Base-by-base conservation (phyloP, 2,797 vertebrate genomes). In the Megaceryle alcyon region DNA sequence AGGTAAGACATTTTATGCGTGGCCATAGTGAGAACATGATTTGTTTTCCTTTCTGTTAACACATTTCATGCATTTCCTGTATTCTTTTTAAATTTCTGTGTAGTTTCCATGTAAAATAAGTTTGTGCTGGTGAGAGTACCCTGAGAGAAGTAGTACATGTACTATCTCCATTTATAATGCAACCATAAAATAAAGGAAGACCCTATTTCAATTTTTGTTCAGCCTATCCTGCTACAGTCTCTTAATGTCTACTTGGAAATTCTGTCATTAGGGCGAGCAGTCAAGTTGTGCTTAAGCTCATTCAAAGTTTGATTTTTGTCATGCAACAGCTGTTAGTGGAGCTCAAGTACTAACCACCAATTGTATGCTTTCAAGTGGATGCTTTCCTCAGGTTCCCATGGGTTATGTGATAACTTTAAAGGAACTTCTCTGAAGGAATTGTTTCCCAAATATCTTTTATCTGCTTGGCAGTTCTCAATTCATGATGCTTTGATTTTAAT, bases 1-100 rank as follows among this genome's bases (percentile, higher is more conserved):
- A 99, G 98, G 99, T 99, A 96, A 96, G 98, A 43, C 7, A 4
- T 65, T 68, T 81, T 31, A 41, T 41, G 11, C 49, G 35, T 82
- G 77, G 23, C 57, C 22, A 0, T 37, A 16, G 25, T 9, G 33
- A 80, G 60, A 84, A 49, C 2, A 1, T 49, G 25, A 14, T 54
- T 35, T 35, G 18, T 3, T 89, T 84, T 84, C 23, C 51, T 83
- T 90, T 54, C 31, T 66, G 69, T 57, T 41, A 69, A 25, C 0
- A 3, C 6, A 8, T 80, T 77, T 87, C 4, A 23, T 73, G 41
- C 12, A 9, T 73, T 82, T 90, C 25, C 13, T 81, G 64, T 46
- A 46, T 23, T 23, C 41, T 44, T 10, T n/a, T 43, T 44, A 25
- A 64, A 66, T 46, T n/a, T 66, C 64, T 46, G 22, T 46, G 10